These are phyloP conservation scores for Pemphredon lugubris DNA, from an alignment of 2,888 invertebrate species.

Conservation along the genomic window DNA sequence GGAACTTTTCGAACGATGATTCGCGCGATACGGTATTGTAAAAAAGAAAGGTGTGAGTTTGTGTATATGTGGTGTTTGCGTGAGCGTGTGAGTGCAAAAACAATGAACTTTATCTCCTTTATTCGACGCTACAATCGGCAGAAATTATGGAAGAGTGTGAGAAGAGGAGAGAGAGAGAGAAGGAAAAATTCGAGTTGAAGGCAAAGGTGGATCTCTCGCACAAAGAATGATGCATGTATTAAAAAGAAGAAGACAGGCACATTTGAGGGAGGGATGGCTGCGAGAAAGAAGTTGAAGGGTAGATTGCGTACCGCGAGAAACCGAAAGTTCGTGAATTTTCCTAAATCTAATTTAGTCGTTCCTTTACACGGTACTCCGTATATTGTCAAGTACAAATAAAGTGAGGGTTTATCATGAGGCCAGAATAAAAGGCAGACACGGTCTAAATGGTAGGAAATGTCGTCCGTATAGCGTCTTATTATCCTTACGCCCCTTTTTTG, in stretches of 20 bases:
- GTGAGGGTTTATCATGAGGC: slow-evolving; percentile 61
- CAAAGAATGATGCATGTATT: too few relatives aligned
- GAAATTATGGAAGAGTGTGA: not conserved
- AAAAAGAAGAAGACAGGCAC: too few relatives aligned
- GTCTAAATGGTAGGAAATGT: slow-evolving; percentile 60
- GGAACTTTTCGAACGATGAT: slow-evolving; percentile 78
- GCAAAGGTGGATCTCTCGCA: too few relatives aligned
- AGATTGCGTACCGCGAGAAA: slow-evolving; percentile 42
- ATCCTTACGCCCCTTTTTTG: slow-evolving; percentile 36
- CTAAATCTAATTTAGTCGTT: slow-evolving; percentile 59
- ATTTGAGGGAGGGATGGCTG: too few relatives aligned
- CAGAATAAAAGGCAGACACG: slow-evolving; percentile 66
- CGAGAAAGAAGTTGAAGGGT: slow-evolving; percentile 10
- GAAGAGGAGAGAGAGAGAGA: slow-evolving; percentile 1
- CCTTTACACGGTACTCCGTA: slow-evolving; percentile 58
- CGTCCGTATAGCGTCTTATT: slow-evolving; percentile 51
- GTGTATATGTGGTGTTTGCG: too few relatives aligned
- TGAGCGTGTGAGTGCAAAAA: too few relatives aligned
- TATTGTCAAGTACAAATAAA: slow-evolving; percentile 67
- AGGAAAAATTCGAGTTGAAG: too few relatives aligned
- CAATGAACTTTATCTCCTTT: too few relatives aligned
- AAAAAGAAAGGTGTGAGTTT: slow-evolving; percentile 61
- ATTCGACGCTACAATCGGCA: too few relatives aligned
- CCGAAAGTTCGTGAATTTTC: slow-evolving; percentile 45
- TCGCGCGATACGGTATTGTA: slow-evolving; percentile 68